These are phyloP conservation scores for Coregonus suidteri DNA, from an alignment of 2,797 vertebrate species.

Conservation along the genomic window DNA sequence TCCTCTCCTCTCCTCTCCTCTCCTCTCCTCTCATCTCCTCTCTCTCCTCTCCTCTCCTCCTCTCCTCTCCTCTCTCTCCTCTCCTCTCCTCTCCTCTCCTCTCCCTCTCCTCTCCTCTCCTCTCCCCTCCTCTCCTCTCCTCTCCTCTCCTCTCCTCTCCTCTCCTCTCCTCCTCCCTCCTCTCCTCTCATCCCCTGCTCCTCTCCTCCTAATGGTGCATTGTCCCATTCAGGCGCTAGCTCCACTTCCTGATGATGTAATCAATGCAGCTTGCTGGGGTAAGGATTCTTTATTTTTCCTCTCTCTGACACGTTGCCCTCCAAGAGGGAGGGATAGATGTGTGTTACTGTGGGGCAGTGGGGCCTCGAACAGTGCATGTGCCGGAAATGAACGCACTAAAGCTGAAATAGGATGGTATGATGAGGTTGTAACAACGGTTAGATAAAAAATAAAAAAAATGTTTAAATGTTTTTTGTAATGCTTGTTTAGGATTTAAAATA, in stretches of 20 bases:
- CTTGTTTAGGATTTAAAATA: too few species aligned
- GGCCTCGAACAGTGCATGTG: slow-evolving; percentile 50
- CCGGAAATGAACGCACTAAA: background rate
- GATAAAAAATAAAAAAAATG: too few species aligned
- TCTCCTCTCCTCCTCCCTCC: background rate
- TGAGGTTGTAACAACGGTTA: too few species aligned
- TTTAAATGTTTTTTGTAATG: too few species aligned
- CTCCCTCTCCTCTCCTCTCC: too few species aligned
- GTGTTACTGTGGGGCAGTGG: slow-evolving; percentile 11
- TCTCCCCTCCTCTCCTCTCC: too few species aligned
- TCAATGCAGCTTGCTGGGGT: slow-evolving; percentile 82
- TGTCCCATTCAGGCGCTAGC: slow-evolving; percentile 76
- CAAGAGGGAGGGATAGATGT: slow-evolving; percentile 12
- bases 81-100: background rate
- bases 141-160: too few species aligned
- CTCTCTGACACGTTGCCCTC: slow-evolving; percentile 39
- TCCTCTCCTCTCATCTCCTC: slow-evolving; percentile 13
- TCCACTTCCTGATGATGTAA: slow-evolving; percentile 80
- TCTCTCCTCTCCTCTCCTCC: background rate
- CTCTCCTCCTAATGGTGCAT: slow-evolving; percentile 72
- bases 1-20: background rate
- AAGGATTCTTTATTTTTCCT: slow-evolving; percentile 56
- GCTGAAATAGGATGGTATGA: background rate
- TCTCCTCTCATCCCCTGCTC: background rate
- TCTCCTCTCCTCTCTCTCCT: background rate